Conservation (phyloP, 2,888 invertebrate species). For the Melipona beecheii region DNA sequence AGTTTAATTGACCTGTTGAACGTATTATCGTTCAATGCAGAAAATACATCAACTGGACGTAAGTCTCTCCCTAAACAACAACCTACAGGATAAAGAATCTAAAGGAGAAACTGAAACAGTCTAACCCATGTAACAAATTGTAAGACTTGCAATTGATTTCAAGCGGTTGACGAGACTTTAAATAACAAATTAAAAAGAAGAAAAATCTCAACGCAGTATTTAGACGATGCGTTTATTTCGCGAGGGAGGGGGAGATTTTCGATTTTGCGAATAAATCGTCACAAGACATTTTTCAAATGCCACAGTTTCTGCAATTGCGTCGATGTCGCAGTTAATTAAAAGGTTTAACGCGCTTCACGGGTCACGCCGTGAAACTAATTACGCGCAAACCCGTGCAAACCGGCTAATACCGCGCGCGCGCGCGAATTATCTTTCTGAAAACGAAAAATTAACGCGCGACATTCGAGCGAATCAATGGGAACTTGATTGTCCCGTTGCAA, state of each 20-base stretch:
- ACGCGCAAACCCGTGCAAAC: conserved; percentile 21
- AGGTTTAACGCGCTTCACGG: conserved; percentile 11
- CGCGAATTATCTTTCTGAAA: conserved; percentile 27
- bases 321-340: conserved; percentile 46
- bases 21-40: too few relatives aligned
- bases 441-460: conserved; percentile 9
- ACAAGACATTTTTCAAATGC: conserved; percentile 7
- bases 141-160: too few relatives aligned
- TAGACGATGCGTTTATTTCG: too few relatives aligned
- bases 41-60: too few relatives aligned
- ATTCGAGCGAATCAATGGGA: background rate
- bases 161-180: too few relatives aligned
- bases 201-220: too few relatives aligned
- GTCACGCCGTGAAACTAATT: conserved; percentile 28
- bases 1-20: too few relatives aligned
- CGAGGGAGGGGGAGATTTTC: background rate
- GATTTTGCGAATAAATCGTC: conserved; percentile 28
- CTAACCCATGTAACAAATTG: too few relatives aligned
- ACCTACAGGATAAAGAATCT: too few relatives aligned
- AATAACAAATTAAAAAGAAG: too few relatives aligned
- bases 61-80: too few relatives aligned
- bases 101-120: too few relatives aligned
- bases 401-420: background rate
- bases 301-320: conserved; percentile 18
- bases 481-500: background rate